A percentile compares a stretch with the other conserved stretches of the same genome.
Evolutionary conservation across 2,113 vertebrate species (phyloP).

Genomic region (Corythornis madagascariensis): DNA sequence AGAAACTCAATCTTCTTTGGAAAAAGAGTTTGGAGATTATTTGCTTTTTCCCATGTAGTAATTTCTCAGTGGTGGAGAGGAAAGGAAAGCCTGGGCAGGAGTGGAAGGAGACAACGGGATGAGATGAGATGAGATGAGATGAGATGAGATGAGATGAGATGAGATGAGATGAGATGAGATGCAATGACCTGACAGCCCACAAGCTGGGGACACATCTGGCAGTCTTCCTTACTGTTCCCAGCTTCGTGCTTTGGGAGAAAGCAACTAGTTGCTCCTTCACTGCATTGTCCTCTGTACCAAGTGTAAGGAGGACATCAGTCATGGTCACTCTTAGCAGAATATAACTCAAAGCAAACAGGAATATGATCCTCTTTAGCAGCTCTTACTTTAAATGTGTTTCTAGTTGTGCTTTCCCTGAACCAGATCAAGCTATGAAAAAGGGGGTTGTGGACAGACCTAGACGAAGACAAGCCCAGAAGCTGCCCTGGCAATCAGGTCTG

Average conservation of each 20-base stretch:
- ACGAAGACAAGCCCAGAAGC: not conserved
- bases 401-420: not conserved
- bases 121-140: too few species aligned
- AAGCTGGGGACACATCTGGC: not conserved
- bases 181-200: not conserved
- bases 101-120: rapidly evolving
- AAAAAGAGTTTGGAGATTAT: not conserved
- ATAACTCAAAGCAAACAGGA: not conserved
- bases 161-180: not conserved
- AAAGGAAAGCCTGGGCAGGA: not conserved
- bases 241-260: not conserved
- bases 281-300: not conserved
- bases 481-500: not conserved
- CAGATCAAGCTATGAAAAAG: not conserved
- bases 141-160: too few species aligned
- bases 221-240: not conserved
- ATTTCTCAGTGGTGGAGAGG: not conserved
- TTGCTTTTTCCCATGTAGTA: not conserved
- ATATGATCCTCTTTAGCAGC: not conserved
- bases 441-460: not conserved
- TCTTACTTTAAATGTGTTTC: not conserved
- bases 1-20: not conserved
- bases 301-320: not conserved
- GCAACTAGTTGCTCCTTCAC: not conserved
- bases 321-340: not conserved